Evolutionary conservation across 2,888 invertebrate species (phyloP).

Genomic region (Nomada hirtipes): DNA sequence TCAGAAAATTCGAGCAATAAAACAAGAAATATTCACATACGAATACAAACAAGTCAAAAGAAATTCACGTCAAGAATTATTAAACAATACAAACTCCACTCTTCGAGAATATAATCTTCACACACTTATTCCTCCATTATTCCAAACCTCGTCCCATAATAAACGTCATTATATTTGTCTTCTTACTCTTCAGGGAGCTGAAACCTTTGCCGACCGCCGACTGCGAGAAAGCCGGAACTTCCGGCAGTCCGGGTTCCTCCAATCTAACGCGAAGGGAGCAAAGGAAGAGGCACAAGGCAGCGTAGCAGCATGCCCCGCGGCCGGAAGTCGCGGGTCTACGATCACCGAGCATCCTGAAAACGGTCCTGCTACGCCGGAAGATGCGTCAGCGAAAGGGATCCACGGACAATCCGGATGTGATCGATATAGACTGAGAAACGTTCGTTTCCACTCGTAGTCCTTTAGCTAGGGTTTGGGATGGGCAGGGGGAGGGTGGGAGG

Average conservation of each 20-base stretch:
- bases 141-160: neutral
- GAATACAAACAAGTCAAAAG: too few species aligned
- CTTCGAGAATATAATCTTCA: too few species aligned
- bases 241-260: slow-evolving; percentile 66
- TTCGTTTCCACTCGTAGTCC: slow-evolving; percentile 45
- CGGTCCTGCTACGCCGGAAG: slow-evolving; percentile 80
- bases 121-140: too few species aligned
- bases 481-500: neutral
- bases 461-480: slow-evolving; percentile 18
- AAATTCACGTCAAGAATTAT: too few species aligned
- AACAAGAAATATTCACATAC: too few species aligned
- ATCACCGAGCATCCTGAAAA: slow-evolving; percentile 79
- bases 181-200: slow-evolving; percentile 85
- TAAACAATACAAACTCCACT: too few species aligned
- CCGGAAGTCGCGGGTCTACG: slow-evolving; percentile 80
- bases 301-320: slow-evolving; percentile 85
- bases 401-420: slow-evolving; percentile 75
- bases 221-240: slow-evolving; percentile 77
- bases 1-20: too few species aligned
- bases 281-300: slow-evolving; percentile 89
- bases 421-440: slow-evolving; percentile 70
- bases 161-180: neutral
- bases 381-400: slow-evolving; percentile 78
- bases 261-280: slow-evolving; percentile 85
- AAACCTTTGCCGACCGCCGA: slow-evolving; percentile 87